phyloP scores from a whole-genome alignment of 1,140 invertebrate genomes.

The Trachelipus rathkii region DNA sequence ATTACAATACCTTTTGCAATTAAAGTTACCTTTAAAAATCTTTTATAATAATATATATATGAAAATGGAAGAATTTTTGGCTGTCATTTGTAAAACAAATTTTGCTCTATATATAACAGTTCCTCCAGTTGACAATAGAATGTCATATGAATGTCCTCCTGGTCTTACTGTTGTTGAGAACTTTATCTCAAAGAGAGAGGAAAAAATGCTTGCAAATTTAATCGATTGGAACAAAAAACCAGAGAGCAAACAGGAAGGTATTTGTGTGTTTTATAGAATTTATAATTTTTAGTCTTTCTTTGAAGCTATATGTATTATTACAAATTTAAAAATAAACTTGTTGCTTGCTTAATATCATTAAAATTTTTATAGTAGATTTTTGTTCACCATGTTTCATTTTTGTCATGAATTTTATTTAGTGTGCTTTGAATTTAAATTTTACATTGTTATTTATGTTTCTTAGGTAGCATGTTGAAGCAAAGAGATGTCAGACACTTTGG shows the following conservation, averaged over 20 bases:
- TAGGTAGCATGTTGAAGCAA: conserved; percentile 22
- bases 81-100: no score
- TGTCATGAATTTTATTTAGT: neutral
- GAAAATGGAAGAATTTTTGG: no score
- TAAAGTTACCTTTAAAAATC: no score
- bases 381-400: neutral
- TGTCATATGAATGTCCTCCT: conserved; percentile 53
- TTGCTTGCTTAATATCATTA: neutral
- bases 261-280: neutral
- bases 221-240: conserved; percentile 57
- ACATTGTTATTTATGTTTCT: neutral
- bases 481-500: conserved; percentile 21
- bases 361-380: no score
- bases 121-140: neutral
- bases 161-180: conserved; percentile 69
- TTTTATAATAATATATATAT: no score
- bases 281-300: neutral
- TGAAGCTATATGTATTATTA: neutral
- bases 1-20: no score
- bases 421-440: neutral
- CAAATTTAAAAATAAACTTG: neutral
- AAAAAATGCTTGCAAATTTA: conserved; percentile 60
- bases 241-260: conserved; percentile 27
- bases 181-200: conserved; percentile 70
- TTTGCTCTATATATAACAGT: neutral